Base-by-base conservation (phyloP, 1,140 invertebrate genomes). In the Cryptotermes secundus region DNA sequence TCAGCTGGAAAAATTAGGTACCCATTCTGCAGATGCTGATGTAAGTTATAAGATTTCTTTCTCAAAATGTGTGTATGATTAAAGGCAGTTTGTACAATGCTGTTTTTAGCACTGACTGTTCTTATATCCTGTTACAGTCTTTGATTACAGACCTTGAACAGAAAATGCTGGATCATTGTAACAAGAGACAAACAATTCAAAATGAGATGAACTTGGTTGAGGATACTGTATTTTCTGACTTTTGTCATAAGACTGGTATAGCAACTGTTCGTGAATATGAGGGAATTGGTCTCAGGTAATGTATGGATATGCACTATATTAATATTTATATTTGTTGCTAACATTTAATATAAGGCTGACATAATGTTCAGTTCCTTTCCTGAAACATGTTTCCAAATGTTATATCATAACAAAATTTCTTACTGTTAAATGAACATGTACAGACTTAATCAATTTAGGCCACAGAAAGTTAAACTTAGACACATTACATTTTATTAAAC, bases 221-320 rank as follows among this genome's bases (percentile, higher is more conserved):
- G n/a, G 59, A 72, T 72, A n/a, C 26, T n/a, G 16, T 72, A n/a
- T 72, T 72, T 31, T 26, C 59, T 72, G 59, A 72, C 0, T 72
- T 72, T 26, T 72, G 59, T 31, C 26, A 72, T 14, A 72, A 72
- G n/a, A 72, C 14, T 31, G 59, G n/a, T 4, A n/a, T 72, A 26
- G 26, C 26, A n/a, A n/a, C 6, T 16, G 31, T 72, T 72, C 59
- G 59, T 72, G 59, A 72, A 72, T 72, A 31, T 72, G 59, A 72
- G n/a, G 59, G 59, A 72, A 72, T 72, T 31, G n/a, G 59, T 31
- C n/a, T 72, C 59, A 72, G 59, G 59, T 72, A 31, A 72, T n/a
- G 1, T 2, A 72, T 31, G 10, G n/a, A 38, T 38, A 12, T 72
- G 4, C 0, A 31, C 7, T 72, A 31, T 72, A n/a, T 7, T 72